A percentile compares a stretch with the other conserved stretches of the same genome.
These are phyloP conservation scores for Diaprepes abbreviatus DNA, from an alignment of 2,888 invertebrate species.

Conservation along the genomic window DNA sequence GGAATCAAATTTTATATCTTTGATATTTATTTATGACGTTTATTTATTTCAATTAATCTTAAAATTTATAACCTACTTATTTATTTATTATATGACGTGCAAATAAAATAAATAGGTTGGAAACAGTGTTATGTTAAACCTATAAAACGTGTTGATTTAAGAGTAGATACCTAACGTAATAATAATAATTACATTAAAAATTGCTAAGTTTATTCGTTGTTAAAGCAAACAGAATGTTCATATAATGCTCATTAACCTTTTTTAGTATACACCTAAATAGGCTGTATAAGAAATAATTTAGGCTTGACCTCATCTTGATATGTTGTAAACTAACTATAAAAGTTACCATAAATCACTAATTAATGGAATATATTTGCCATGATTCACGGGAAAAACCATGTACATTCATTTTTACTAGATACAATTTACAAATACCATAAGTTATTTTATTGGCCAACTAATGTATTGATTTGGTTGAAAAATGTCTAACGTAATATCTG, in stretches of 20 bases:
- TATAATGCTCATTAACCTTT: slow-evolving; percentile 41
- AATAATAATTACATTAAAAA: slow-evolving; percentile 17
- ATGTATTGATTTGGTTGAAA: too few species aligned
- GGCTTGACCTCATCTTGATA: slow-evolving; percentile 40
- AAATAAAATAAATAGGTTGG: slow-evolving; percentile 36
- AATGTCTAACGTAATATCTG: too few species aligned
- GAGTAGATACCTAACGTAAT: slow-evolving; percentile 12
- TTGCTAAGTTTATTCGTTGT: slow-evolving; percentile 20
- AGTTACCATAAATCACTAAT: slow-evolving; percentile 30
- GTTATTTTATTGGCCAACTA: too few species aligned
- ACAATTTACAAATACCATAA: not conserved
- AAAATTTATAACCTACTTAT: slow-evolving; percentile 23
- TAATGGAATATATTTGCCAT: slow-evolving; percentile 19
- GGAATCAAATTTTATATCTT: slow-evolving; percentile 20
- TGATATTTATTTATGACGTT: slow-evolving; percentile 34
- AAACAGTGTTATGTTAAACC: slow-evolving; percentile 13
- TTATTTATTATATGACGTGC: slow-evolving; percentile 16
- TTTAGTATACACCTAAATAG: slow-evolving; percentile 35
- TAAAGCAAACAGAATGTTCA: slow-evolving; percentile 25
- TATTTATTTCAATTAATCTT: slow-evolving; percentile 31
- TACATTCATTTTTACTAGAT: not conserved
- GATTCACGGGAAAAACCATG: not conserved
- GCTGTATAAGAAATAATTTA: slow-evolving; percentile 31
- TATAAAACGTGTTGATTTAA: slow-evolving; percentile 34
- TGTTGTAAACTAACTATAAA: slow-evolving; percentile 27